Evolutionary conservation across 2,888 invertebrate species (phyloP).

Genomic region (Phoenoteleia sp.): DNA sequence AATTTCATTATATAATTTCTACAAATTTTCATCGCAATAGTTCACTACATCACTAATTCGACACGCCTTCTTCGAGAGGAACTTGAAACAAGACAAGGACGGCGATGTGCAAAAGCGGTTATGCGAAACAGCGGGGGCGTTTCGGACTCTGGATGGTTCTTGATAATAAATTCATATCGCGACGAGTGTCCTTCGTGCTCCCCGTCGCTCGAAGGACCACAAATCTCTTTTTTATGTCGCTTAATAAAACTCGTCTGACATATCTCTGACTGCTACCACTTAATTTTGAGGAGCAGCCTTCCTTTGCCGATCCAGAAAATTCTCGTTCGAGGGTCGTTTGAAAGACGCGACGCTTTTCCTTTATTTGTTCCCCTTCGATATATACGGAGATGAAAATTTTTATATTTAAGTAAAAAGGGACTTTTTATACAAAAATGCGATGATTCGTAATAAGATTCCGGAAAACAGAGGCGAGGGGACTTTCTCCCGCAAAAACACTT

Average conservation of each 20-base stretch:
- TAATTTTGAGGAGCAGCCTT: conserved; percentile 81
- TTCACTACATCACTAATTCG: too few relatives aligned
- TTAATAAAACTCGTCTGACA: conserved; percentile 86
- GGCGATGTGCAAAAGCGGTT: conserved; percentile 69
- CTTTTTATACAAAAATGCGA: background rate
- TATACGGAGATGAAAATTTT: background rate
- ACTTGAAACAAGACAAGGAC: conserved; percentile 22
- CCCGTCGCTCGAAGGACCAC: conserved; percentile 78
- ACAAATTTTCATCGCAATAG: too few relatives aligned
- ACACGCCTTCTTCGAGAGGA: too few relatives aligned
- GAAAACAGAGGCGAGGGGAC: too few relatives aligned
- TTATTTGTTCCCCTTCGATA: conserved; percentile 14
- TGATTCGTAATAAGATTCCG: too few relatives aligned
- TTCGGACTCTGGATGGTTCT: conserved; percentile 83
- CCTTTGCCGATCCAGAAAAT: conserved; percentile 44
- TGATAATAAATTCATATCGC: conserved; percentile 86
- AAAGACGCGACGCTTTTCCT: conserved; percentile 9
- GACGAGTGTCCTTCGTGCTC: conserved; percentile 77
- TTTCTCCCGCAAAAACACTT: too few relatives aligned
- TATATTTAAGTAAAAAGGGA: background rate
- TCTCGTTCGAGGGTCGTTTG: conserved; percentile 38
- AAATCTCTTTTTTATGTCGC: conserved; percentile 86
- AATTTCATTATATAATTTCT: too few relatives aligned
- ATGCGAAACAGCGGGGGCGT: conserved; percentile 82
- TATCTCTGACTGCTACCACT: conserved; percentile 86